Percentiles rank a stretch among this genome's conserved stretches.
Evolutionary conservation across 2,113 vertebrate species (phyloP).

Genomic region (Oceanites oceanicus): DNA sequence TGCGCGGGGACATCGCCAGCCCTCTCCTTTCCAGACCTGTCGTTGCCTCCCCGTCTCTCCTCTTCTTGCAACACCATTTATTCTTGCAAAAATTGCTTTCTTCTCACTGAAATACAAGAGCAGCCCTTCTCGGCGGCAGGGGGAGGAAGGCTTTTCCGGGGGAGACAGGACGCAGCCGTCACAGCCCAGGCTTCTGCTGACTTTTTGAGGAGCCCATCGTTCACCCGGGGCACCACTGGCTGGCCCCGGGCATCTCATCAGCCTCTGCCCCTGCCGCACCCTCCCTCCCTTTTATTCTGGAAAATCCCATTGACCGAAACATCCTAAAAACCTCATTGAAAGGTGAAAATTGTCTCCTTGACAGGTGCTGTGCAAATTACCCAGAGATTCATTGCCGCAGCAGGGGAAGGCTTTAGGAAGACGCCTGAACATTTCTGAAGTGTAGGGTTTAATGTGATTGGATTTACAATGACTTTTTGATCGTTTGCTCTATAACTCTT

Average conservation of each 20-base stretch:
- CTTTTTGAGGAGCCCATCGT: not conserved
- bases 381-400: not conserved
- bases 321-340: not conserved
- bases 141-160: not conserved
- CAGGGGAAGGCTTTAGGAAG: not conserved
- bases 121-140: not conserved
- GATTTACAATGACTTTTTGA: not conserved
- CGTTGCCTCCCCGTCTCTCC: not conserved
- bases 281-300: not conserved
- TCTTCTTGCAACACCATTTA: not conserved
- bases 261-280: accelerated
- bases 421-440: not conserved
- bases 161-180: not conserved
- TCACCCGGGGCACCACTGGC: accelerated
- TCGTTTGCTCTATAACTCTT: not conserved
- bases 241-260: not conserved
- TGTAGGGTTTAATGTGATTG: not conserved
- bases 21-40: not conserved
- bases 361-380: not conserved
- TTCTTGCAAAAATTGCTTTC: not conserved
- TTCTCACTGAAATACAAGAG: not conserved
- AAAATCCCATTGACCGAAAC: not conserved
- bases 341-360: not conserved
- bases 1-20: accelerated
- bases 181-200: not conserved